phyloP scores from a whole-genome alignment of 2,113 vertebrate species.

The Sinosuthora webbiana region DNA sequence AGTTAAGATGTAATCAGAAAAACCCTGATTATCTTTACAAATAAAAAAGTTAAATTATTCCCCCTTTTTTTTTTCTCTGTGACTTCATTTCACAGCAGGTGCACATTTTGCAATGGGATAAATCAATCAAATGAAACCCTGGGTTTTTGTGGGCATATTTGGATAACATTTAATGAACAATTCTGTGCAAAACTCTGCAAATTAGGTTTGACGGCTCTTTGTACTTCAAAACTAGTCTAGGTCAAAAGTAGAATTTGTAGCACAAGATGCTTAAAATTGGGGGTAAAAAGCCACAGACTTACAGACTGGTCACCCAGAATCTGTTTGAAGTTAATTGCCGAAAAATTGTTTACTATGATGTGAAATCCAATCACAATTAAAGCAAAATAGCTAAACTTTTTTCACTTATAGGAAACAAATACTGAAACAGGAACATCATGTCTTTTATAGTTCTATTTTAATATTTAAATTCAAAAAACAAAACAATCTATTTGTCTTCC shows the following conservation, averaged over 20 bases:
- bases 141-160: conserved; percentile 34
- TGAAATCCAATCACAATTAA: neutral
- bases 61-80: conserved; percentile 54
- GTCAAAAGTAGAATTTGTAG: neutral
- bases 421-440: neutral
- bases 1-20: conserved; percentile 98
- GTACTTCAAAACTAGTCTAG: conserved; percentile 49
- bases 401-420: neutral
- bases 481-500: neutral
- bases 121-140: conserved; percentile 73
- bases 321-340: neutral
- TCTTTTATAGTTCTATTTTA: neutral
- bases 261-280: neutral
- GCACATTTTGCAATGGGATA: conserved; percentile 69
- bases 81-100: conserved; percentile 76
- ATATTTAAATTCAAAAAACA: neutral
- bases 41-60: conserved; percentile 99
- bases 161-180: conserved; percentile 49
- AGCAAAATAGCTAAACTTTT: neutral
- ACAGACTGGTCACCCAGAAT: neutral
- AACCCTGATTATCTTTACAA: conserved; percentile 99
- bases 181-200: conserved; percentile 42
- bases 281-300: neutral
- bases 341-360: neutral
- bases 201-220: conserved; percentile 17